Evolutionary conservation across 2,888 invertebrate genomes (phyloP).

Genomic region (Halictus quadricinctus): DNA sequence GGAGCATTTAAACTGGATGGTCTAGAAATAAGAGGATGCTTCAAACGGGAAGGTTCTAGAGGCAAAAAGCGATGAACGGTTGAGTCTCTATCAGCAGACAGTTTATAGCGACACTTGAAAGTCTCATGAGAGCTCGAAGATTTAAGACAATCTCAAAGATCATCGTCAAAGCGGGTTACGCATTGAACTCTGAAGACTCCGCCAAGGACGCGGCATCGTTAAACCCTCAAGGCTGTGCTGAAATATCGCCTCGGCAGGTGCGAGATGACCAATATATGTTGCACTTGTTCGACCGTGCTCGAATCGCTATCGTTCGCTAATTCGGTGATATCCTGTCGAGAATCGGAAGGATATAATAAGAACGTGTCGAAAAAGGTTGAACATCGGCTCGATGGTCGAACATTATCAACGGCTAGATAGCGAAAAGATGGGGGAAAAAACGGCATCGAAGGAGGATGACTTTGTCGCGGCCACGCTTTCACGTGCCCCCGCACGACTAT

Average conservation of each 20-base stretch:
- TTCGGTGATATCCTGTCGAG: background rate
- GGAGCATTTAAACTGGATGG: background rate
- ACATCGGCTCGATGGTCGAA: background rate
- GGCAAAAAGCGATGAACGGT: background rate
- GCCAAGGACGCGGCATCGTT: slow-evolving; percentile 34
- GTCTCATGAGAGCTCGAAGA: background rate
- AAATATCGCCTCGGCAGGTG: slow-evolving; percentile 23
- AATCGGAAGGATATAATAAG: background rate
- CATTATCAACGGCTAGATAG: background rate
- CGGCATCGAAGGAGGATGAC: background rate
- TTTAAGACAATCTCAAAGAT: background rate
- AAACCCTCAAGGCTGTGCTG: slow-evolving; percentile 4
- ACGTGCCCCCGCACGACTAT: slow-evolving; percentile 31
- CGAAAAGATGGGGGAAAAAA: background rate
- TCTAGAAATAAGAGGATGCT: background rate
- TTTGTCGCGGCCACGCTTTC: background rate
- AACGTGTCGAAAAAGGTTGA: background rate
- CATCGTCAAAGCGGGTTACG: background rate
- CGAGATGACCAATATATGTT: slow-evolving; percentile 5
- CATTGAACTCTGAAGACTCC: slow-evolving; percentile 1
- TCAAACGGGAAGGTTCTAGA: background rate
- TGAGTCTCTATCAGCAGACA: background rate
- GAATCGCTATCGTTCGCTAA: background rate
- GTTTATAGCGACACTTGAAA: background rate
- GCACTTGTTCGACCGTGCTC: slow-evolving; percentile 3